phyloP scores from a whole-genome alignment of 2,797 vertebrate genomes.

The Aeoliscus strigatus region DNA sequence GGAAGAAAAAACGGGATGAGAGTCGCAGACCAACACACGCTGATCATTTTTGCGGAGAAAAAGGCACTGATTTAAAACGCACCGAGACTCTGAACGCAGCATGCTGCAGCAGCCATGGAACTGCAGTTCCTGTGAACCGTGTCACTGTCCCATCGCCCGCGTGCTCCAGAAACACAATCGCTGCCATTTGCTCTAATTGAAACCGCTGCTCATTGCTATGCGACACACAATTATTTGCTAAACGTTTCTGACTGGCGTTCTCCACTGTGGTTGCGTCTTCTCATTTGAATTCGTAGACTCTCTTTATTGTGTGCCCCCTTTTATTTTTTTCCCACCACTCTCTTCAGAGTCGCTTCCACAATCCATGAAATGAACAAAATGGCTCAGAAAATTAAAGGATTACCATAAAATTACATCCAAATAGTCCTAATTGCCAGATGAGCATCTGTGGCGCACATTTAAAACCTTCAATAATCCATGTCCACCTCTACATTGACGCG shows the following conservation, averaged over 20 bases:
- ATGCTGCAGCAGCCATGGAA: not conserved
- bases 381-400: slow-evolving; percentile 63
- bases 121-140: no score
- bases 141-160: not conserved
- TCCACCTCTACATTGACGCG: slow-evolving; percentile 51
- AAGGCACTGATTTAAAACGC: no score
- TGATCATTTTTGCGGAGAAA: no score
- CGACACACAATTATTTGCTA: slow-evolving; percentile 29
- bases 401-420: slow-evolving; percentile 68
- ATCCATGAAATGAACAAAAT: slow-evolving; percentile 64
- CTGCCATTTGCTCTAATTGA: slow-evolving; percentile 34
- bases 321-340: slow-evolving; percentile 29
- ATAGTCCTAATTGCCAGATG: slow-evolving; percentile 57
- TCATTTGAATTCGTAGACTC: slow-evolving; percentile 35
- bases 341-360: slow-evolving; percentile 34
- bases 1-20: no score
- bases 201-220: slow-evolving; percentile 33
- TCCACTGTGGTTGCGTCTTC: slow-evolving; percentile 9
- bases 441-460: slow-evolving; percentile 63
- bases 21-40: no score
- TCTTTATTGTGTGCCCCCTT: slow-evolving; percentile 39
- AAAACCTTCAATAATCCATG: slow-evolving; percentile 53
- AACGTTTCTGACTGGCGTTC: slow-evolving; percentile 19
- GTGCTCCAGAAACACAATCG: slow-evolving; percentile 19
- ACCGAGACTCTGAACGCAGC: not conserved